Conservation (phyloP, 2,113 vertebrate species). For the Brachionichthys hirsutus region DNA sequence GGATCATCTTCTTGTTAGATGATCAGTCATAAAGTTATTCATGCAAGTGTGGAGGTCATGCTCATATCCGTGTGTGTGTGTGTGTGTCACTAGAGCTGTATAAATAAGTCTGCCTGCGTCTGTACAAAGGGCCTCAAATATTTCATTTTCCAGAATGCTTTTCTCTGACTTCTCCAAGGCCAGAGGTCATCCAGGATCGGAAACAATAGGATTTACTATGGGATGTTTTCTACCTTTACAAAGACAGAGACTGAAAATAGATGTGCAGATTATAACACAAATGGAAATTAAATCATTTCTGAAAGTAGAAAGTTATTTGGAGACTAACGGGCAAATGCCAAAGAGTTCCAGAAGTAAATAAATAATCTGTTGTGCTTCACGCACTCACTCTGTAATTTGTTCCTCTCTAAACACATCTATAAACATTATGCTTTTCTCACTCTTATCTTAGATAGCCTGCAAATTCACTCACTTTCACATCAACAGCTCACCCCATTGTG, state of each 20-base stretch:
- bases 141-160: slow-evolving; percentile 62
- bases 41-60: slow-evolving; percentile 40
- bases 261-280: slow-evolving; percentile 11
- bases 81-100: neutral
- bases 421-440: neutral
- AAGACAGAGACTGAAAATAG: slow-evolving; percentile 33
- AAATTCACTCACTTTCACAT: neutral
- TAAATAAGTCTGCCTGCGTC: slow-evolving; percentile 27
- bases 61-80: neutral
- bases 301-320: neutral
- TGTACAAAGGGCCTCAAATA: slow-evolving; percentile 50
- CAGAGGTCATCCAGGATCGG: slow-evolving; percentile 59
- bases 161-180: slow-evolving; percentile 56
- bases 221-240: slow-evolving; percentile 38
- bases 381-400: neutral
- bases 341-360: neutral
- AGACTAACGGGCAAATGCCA: neutral
- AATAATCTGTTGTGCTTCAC: neutral
- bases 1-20: slow-evolving; percentile 47
- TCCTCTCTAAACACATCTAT: neutral
- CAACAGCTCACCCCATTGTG: slow-evolving; percentile 26
- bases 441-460: neutral
- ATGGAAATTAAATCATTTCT: slow-evolving; percentile 6
- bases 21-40: slow-evolving; percentile 27
- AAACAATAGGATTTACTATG: slow-evolving; percentile 54